Evolutionary conservation across 2,797 vertebrate species (phyloP).

Genomic region (Danio jaintianensis): DNA sequence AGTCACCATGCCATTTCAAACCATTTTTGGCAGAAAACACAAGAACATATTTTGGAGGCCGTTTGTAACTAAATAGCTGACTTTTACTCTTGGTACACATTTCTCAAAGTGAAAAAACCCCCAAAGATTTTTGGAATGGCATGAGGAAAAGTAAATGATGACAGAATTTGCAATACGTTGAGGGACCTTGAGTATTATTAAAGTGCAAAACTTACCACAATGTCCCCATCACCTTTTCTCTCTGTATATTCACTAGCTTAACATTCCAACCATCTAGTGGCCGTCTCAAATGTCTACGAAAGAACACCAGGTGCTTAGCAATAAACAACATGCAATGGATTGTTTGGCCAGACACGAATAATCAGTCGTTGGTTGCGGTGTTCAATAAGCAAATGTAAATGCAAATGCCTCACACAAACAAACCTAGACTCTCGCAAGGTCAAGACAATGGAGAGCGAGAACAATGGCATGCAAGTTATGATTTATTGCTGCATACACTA

Average conservation of each 20-base stretch:
- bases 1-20: no score
- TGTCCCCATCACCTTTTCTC: background rate
- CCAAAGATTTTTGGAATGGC: background rate
- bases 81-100: no score
- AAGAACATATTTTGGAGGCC: no score
- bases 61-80: no score
- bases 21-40: no score
- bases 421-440: conserved; percentile 37
- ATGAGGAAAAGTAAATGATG: background rate
- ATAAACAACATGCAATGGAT: conserved; percentile 1
- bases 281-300: conserved; percentile 12
- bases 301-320: conserved; percentile 33
- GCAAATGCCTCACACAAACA: conserved; percentile 18
- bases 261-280: background rate
- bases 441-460: background rate
- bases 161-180: background rate
- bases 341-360: conserved; percentile 25
- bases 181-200: background rate
- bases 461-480: background rate
- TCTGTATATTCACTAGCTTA: background rate
- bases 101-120: no score
- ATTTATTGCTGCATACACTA: conserved; percentile 42
- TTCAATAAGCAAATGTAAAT: conserved; percentile 41
- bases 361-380: conserved; percentile 10
- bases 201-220: background rate